A percentile compares a stretch with the other conserved stretches of the same genome.
Evolutionary conservation across 92 coral and sea anemone genomes (phyloP).

Genomic region (Chrysogorgia sp.): DNA sequence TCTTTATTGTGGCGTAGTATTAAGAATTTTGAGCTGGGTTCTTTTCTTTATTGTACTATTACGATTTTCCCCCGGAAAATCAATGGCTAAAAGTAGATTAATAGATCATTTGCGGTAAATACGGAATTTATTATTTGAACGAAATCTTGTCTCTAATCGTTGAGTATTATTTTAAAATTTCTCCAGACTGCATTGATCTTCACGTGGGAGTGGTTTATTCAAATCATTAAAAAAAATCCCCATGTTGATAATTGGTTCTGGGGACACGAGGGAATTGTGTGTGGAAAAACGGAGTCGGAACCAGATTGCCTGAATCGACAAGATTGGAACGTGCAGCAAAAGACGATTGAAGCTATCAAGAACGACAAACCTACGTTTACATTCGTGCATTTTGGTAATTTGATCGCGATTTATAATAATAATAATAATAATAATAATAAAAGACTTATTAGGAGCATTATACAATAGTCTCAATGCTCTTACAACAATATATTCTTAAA

Average conservation of each 20-base stretch:
- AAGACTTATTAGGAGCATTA: too few species aligned
- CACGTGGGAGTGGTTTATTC: constrained; percentile 39
- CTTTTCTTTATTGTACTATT: too few species aligned
- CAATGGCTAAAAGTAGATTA: too few species aligned
- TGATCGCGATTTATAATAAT: background rate
- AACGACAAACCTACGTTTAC: constrained; percentile 27
- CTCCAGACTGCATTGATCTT: constrained; percentile 29
- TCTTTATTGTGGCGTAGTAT: too few species aligned
- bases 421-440: too few species aligned
- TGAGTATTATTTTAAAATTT: background rate
- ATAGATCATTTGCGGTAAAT: too few species aligned
- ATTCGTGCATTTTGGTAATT: constrained; percentile 39
- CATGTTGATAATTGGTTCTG: constrained; percentile 33
- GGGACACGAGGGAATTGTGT: constrained; percentile 12
- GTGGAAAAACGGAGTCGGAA: constrained; percentile 9
- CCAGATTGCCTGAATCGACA: constrained; percentile 18
- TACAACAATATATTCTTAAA: too few species aligned
- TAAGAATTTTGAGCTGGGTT: too few species aligned
- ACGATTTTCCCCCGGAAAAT: too few species aligned
- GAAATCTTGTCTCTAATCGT: background rate
- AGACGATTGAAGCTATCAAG: constrained; percentile 4
- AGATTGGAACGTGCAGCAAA: constrained; percentile 14
- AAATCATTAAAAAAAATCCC: constrained; percentile 24
- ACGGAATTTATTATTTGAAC: too few species aligned
- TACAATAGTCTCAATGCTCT: too few species aligned